phyloP scores from a whole-genome alignment of 1,140 invertebrate species.

The Diabrotica undecimpunctata region DNA sequence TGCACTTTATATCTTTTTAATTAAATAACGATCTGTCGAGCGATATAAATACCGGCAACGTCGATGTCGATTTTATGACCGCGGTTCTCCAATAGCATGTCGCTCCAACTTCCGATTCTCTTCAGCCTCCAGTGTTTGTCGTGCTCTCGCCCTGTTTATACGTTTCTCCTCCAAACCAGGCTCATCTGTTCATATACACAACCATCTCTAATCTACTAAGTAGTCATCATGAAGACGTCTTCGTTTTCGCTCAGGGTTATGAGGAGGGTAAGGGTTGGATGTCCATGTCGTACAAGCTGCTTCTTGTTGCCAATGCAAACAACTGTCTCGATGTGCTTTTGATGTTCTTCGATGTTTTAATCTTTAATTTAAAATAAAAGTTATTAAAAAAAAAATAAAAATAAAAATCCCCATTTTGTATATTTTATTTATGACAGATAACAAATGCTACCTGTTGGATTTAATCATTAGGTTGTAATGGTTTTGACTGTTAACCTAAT shows the following conservation, averaged over 20 bases:
- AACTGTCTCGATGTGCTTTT: background rate
- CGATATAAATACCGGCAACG: background rate
- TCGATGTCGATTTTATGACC: background rate
- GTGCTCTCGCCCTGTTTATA: conserved; percentile 15
- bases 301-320: conserved; percentile 6
- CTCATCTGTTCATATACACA: conserved; percentile 8
- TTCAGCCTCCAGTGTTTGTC: conserved; percentile 11
- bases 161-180: conserved; percentile 9
- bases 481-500: no score
- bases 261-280: conserved; percentile 63
- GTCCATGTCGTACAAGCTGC: conserved; percentile 21
- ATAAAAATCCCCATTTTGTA: no score
- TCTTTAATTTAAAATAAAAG: background rate
- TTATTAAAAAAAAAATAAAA: no score
- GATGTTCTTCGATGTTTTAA: conserved; percentile 1
- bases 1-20: no score
- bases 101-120: background rate
- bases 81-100: background rate
- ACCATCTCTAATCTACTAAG: conserved; percentile 23
- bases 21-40: no score
- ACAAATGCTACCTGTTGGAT: no score
- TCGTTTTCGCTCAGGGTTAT: conserved; percentile 73
- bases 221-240: conserved; percentile 66
- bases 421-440: no score
- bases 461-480: no score